A percentile compares a stretch with the other conserved stretches of the same genome.
Conservation (phyloP, 2,888 invertebrate genomes). For the Brachyptera risi region DNA sequence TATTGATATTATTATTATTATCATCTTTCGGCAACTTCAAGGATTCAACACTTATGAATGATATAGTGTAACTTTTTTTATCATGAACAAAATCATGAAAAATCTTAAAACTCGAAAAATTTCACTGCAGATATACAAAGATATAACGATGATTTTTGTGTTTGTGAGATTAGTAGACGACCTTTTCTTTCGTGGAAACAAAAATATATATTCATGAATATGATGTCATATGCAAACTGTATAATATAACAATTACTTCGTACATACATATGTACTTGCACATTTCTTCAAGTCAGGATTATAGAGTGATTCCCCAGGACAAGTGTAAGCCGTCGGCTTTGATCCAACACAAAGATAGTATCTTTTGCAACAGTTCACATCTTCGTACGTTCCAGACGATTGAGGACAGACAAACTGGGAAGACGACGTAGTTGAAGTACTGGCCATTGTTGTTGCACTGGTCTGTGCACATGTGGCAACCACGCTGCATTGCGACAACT, state of each 20-base stretch:
- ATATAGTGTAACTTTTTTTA: too few species aligned
- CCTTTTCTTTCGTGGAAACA: too few species aligned
- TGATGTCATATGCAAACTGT: neutral
- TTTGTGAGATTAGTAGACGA: too few species aligned
- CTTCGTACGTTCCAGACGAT: neutral
- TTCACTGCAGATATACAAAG: too few species aligned
- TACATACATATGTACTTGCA: neutral
- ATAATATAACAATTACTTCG: neutral
- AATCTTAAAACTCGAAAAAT: too few species aligned
- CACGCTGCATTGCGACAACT: neutral
- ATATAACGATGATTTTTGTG: slow-evolving; percentile 1
- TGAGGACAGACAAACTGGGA: neutral
- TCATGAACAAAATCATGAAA: too few species aligned
- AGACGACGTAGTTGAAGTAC: neutral
- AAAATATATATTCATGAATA: too few species aligned
- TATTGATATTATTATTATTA: too few species aligned
- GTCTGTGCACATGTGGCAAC: neutral
- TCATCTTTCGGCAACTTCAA: too few species aligned
- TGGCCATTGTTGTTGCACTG: neutral
- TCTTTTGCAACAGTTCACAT: neutral
- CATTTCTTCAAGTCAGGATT: neutral
- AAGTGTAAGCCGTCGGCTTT: neutral
- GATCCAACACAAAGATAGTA: neutral
- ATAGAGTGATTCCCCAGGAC: neutral
- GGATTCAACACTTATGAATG: too few species aligned